phyloP scores from a whole-genome alignment of 2,113 vertebrate species.

The Isurus oxyrinchus region DNA sequence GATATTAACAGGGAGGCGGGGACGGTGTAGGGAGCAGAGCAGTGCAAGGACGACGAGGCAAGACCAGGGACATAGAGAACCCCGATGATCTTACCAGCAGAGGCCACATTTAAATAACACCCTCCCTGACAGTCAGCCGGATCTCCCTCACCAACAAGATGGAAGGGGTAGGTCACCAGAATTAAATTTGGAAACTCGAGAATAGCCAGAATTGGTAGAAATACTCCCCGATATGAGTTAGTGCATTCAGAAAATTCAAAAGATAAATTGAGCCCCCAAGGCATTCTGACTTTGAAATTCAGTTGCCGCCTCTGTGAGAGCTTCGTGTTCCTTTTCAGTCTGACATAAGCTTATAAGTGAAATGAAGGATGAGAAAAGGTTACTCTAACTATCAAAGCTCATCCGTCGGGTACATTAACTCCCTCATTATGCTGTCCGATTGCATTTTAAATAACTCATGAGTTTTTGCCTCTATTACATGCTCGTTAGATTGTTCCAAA shows the following conservation, averaged over 20 bases:
- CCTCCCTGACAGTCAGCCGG: neutral
- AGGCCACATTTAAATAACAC: neutral
- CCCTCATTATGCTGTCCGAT: conserved; percentile 15
- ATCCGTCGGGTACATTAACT: neutral
- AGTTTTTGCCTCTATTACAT: neutral
- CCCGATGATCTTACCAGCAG: neutral
- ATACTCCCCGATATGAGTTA: neutral
- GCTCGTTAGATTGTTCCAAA: neutral
- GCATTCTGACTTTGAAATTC: neutral
- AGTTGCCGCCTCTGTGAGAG: neutral
- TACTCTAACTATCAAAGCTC: neutral
- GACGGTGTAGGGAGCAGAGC: neutral
- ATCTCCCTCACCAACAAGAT: neutral
- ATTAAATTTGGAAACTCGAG: neutral
- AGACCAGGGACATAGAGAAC: neutral
- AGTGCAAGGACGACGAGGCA: neutral
- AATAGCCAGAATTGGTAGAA: neutral
- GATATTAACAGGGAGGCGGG: neutral
- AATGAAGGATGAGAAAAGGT: neutral
- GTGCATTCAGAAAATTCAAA: neutral
- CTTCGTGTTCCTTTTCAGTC: neutral
- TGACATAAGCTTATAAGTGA: neutral
- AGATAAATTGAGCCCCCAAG: neutral
- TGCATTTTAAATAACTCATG: conserved; percentile 10
- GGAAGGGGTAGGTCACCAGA: neutral